Evolutionary conservation across 2,888 invertebrate genomes (phyloP).

Genomic region (Melinaea menophilus): DNA sequence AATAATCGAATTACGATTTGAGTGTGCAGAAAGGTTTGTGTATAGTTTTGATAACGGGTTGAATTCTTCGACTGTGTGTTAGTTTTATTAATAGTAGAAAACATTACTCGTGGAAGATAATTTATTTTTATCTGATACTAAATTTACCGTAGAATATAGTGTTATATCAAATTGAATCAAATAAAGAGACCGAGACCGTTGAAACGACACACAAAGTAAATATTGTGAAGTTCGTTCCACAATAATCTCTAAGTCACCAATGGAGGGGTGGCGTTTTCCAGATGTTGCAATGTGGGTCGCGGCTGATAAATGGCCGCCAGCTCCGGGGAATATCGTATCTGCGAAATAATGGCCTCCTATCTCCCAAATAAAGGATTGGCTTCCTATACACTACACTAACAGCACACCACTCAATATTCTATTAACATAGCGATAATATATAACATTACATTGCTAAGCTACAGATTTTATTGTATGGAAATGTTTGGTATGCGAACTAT

Average conservation of each 20-base stretch:
- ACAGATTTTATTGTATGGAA: neutral
- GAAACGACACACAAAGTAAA: conserved; percentile 7
- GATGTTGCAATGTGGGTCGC: conserved; percentile 69
- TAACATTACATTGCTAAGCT: neutral
- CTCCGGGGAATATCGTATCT: conserved; percentile 56
- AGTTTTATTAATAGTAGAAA: too few species aligned
- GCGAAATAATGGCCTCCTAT: conserved; percentile 38
- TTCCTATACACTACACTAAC: neutral
- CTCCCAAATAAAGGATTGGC: conserved; percentile 29
- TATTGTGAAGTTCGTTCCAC: conserved; percentile 23
- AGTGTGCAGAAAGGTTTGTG: too few species aligned
- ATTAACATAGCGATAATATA: too few species aligned
- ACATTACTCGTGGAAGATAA: too few species aligned
- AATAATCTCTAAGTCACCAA: conserved; percentile 37
- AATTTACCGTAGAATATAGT: too few species aligned
- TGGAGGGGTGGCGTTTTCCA: conserved; percentile 38
- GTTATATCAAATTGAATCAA: neutral
- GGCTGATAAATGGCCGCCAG: conserved; percentile 64
- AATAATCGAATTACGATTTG: too few species aligned
- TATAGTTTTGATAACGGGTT: too few species aligned
- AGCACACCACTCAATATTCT: neutral
- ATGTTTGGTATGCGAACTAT: too few species aligned
- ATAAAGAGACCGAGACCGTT: neutral
- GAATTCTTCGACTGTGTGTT: too few species aligned
- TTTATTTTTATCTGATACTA: too few species aligned